Base-by-base conservation (phyloP, 2,113 vertebrate genomes). In the Heterotilapia buettikoferi region DNA sequence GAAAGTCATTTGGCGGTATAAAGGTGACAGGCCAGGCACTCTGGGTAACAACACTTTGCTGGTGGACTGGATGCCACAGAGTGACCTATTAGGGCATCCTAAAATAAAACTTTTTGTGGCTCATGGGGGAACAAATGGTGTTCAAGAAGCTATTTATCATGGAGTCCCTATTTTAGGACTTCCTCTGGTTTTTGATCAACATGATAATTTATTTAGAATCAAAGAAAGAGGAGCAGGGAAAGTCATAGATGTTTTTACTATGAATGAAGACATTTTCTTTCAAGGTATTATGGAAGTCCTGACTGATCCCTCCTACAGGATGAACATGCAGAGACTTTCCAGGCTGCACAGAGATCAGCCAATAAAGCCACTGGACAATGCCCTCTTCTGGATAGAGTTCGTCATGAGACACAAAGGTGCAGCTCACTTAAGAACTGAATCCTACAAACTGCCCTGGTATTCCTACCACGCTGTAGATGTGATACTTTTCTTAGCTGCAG, bases 331-430 rank as follows among this genome's bases (percentile, higher is more conserved):
- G 90, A 95, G 81, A 59, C 93, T 96, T 36, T 97, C 96, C n/a
- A 79, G 85, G 18, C 93, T 96, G 73, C 95, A 96, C 86, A 91
- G 86, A 84, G 97, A 97, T 89, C 88, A 92, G 45, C 95, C 94
- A 4, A 21, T 96, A 21, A 84, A 85, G 11, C 95, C 97, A 1
- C 10, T 96, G 29, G 93, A 97, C 19, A 88, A n/a, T 3, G 96
- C 96, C 73, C 31, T 96, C 84, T 97, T 95, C 94, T 97, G 97
- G 96, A 95, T 95, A 12, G 96, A 96, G 92, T 97, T 93, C 88
- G 94, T 96, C 26, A 96, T 97, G 78, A 95, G 95, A 73, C 95
- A 97, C 91, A 94, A 94, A 95, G 96, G 96, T 31, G 96, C 95
- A 13, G 91, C 94, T 85, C 96, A 96, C 86, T 90, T 97, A 33